Conservation (phyloP, 2,113 vertebrate genomes). For the Sakesphorus luctuosus region DNA sequence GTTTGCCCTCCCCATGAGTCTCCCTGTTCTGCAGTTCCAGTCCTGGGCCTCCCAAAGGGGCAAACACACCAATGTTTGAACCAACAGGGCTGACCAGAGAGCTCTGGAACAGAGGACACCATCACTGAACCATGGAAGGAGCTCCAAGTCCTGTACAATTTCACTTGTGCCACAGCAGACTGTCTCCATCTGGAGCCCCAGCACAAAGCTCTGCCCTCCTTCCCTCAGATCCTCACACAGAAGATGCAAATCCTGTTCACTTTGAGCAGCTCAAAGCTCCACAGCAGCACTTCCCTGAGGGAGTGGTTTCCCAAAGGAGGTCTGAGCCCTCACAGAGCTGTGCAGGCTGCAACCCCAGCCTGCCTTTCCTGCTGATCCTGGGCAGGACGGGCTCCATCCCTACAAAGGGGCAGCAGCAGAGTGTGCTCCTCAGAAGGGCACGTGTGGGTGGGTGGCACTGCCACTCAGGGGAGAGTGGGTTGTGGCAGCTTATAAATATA, state of each 20-base stretch:
- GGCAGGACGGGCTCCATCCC: not conserved
- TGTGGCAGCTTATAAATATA: not conserved
- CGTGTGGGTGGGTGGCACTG: not conserved
- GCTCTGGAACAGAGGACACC: not conserved
- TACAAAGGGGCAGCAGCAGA: not conserved
- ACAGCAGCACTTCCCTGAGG: not conserved
- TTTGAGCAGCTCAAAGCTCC: not conserved
- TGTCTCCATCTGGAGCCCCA: slow-evolving; percentile 7
- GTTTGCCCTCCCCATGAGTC: not conserved
- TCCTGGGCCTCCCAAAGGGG: not conserved
- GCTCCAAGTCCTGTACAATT: not conserved
- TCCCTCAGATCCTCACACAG: not conserved
- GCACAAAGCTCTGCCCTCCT: not conserved
- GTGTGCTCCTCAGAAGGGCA: not conserved
- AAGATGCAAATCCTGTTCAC: not conserved
- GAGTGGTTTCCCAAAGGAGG: not conserved
- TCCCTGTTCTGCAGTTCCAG: not conserved
- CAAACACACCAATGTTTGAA: not conserved
- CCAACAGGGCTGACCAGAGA: not conserved
- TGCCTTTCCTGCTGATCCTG: rapidly evolving
- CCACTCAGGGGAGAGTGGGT: not conserved
- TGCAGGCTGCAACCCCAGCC: not conserved
- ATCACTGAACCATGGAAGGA: not conserved
- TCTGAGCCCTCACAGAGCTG: not conserved
- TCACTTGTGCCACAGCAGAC: not conserved